Conservation (phyloP, 2,888 invertebrate genomes). For the Agelastica alni region DNA sequence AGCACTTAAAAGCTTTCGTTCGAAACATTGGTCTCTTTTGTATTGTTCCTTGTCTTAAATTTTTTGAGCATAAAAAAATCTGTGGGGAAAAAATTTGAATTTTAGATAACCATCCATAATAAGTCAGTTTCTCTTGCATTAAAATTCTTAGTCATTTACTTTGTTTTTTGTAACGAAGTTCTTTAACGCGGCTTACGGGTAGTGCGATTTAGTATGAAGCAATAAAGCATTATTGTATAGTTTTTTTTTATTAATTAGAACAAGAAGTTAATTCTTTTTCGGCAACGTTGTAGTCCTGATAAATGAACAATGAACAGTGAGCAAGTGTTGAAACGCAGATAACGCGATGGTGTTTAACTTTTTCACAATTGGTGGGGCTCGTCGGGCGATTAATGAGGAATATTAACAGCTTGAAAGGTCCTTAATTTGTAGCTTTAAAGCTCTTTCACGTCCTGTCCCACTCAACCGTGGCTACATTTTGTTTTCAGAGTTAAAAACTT, state of each 20-base stretch:
- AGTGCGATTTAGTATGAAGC: too few relatives aligned
- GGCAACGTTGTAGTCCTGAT: not conserved
- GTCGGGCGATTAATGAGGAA: conserved; percentile 9
- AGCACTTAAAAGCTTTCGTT: too few relatives aligned
- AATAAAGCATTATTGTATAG: too few relatives aligned
- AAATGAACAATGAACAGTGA: conserved; percentile 10
- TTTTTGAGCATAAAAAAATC: too few relatives aligned
- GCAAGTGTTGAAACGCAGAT: conserved; percentile 10
- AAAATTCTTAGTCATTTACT: too few relatives aligned
- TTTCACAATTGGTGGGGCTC: conserved; percentile 7
- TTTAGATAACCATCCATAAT: too few relatives aligned
- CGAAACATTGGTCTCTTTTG: too few relatives aligned
- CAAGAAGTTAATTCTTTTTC: not conserved
- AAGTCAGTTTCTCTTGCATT: too few relatives aligned
- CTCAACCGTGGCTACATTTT: conserved; percentile 5
- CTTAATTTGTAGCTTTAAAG: conserved; percentile 10
- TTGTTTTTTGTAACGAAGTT: too few relatives aligned
- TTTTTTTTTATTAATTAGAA: not conserved
- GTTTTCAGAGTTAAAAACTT: not conserved
- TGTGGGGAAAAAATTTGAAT: too few relatives aligned
- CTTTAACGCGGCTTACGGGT: too few relatives aligned
- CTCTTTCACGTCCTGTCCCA: not conserved
- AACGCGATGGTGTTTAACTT: conserved; percentile 9
- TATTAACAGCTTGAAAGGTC: conserved; percentile 11
- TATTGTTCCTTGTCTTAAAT: too few relatives aligned